Conservation (phyloP, 1,140 invertebrate species). For the Zeugodacus cucurbitae region DNA sequence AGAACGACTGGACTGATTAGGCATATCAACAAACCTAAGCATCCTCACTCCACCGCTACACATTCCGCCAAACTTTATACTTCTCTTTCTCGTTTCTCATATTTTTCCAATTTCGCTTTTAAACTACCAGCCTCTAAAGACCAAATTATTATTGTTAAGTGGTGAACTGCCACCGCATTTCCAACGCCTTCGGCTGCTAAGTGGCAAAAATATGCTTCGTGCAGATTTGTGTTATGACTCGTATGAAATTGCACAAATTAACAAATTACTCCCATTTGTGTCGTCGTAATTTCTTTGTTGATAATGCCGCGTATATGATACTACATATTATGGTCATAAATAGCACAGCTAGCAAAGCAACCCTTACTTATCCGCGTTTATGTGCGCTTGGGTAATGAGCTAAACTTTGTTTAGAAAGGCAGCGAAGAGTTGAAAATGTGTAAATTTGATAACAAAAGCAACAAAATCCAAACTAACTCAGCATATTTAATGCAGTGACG, state of each 20-base stretch:
- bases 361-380: not conserved
- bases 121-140: not conserved
- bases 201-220: not conserved
- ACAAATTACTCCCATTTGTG: not conserved
- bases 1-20: no score
- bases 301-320: not conserved
- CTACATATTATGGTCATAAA: not conserved
- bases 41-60: no score
- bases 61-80: not conserved
- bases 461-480: no score
- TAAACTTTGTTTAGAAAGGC: no score
- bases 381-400: not conserved
- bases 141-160: not conserved
- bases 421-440: no score
- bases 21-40: no score
- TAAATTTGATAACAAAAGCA: no score
- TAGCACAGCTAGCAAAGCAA: not conserved
- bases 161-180: not conserved
- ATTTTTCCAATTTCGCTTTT: not conserved
- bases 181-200: not conserved
- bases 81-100: not conserved
- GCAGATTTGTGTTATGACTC: not conserved
- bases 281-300: not conserved
- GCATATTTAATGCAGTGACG: no score
- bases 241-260: not conserved